Percentiles rank a stretch among this genome's conserved stretches.
Conservation (phyloP, 2,888 invertebrate species). For the Platynereis dumerilii region DNA sequence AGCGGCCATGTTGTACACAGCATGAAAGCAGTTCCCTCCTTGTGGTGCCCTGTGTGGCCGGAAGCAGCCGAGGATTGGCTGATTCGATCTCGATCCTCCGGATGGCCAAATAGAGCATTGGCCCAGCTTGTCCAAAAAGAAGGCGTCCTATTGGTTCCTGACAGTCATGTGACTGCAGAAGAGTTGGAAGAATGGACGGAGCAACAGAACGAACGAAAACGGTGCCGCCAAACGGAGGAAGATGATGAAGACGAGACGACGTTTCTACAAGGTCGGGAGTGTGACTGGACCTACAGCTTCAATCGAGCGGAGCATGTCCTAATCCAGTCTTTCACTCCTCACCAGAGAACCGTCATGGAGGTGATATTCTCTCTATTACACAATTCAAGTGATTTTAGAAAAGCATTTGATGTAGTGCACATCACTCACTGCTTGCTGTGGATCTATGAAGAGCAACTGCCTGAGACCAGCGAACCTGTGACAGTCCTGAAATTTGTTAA, state of each 20-base stretch:
- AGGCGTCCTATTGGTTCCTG: neutral
- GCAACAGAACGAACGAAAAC: too few species aligned
- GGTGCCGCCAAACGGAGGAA: too few species aligned
- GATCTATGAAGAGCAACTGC: neutral
- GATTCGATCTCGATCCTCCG: neutral
- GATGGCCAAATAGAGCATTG: neutral
- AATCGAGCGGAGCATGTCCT: neutral
- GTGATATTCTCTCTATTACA: neutral
- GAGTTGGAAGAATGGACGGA: neutral
- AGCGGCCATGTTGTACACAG: neutral
- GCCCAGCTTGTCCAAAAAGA: neutral
- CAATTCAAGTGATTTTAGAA: neutral
- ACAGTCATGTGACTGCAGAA: neutral
- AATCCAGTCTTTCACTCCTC: neutral
- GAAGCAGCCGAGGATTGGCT: neutral
- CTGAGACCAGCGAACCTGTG: neutral
- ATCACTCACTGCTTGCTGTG: neutral
- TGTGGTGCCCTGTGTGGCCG: constrained; percentile 1
- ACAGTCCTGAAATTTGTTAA: neutral
- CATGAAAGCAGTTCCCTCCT: neutral
- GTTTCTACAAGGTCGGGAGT: neutral
- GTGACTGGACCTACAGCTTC: constrained; percentile 9
- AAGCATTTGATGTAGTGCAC: neutral
- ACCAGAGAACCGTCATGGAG: neutral
- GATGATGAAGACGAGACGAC: too few species aligned